Conservation (phyloP, 2,113 vertebrate species). For the Nothocercus julius region DNA sequence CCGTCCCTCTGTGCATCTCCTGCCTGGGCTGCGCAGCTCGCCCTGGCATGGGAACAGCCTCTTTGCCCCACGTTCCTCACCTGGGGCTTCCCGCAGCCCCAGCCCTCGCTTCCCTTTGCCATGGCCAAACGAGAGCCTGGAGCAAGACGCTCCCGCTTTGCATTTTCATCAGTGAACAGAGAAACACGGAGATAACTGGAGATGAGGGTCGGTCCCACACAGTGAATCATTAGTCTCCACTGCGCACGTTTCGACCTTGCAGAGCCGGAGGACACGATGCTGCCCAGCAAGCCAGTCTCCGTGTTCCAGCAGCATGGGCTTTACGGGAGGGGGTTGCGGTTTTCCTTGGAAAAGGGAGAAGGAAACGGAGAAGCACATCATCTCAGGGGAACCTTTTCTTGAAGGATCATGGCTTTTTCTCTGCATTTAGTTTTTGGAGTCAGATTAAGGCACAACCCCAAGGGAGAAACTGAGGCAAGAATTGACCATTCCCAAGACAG, state of each 20-base stretch:
- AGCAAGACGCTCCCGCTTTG: background rate
- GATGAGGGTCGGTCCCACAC: background rate
- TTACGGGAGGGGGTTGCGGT: background rate
- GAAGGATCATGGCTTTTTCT: background rate
- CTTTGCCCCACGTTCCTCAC: background rate
- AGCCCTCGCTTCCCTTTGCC: background rate
- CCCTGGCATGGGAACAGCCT: fast-evolving
- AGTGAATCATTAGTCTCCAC: background rate
- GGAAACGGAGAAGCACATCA: background rate
- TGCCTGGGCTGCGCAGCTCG: background rate
- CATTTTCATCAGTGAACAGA: background rate
- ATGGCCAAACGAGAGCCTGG: too few relatives aligned
- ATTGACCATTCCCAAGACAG: background rate
- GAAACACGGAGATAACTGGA: fast-evolving
- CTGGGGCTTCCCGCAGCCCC: background rate
- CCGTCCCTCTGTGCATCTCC: background rate
- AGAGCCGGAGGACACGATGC: background rate
- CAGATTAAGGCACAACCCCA: background rate
- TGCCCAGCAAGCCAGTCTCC: background rate
- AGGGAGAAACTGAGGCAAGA: background rate
- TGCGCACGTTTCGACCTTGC: background rate
- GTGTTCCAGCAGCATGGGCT: background rate
- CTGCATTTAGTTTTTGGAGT: background rate
- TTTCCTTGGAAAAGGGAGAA: background rate
- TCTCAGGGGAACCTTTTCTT: background rate